Evolutionary conservation across 2,113 vertebrate species (phyloP), one percentile per base, ranked within the genome.

Genomic region (Sinosuthora webbiana): DNA sequence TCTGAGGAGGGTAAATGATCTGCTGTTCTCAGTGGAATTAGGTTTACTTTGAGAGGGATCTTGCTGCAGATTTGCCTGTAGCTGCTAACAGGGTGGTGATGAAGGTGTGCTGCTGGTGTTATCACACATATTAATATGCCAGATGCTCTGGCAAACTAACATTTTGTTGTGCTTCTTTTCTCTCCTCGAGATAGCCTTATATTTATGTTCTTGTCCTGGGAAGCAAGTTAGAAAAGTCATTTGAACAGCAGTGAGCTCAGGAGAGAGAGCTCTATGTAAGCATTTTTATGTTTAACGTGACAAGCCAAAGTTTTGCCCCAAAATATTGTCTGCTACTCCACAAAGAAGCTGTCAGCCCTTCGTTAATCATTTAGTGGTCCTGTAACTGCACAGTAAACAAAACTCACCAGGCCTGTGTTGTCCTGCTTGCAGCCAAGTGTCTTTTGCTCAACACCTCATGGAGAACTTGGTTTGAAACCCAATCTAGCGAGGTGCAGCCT

Each of bases 401-500:
- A 93, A 57, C 85, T 74, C 59, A 60, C 44, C 49, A 82, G 49
- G 24, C 49, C 65, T 82, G 47, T 68, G 87, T 81, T 94, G 44
- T 91, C 49, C 81, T 92, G 28, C 88, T 92, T 92, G 67, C 75
- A 76, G 67, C 70, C 74, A 83, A 1, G 83, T 94, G 67, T 82
- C 25, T 89, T 95, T 55, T 95, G 75, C 78, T 94, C 50, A 90
- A n/a, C 89, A 93, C 67, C 81, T 97, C 87, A 69, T 83, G 87
- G 87, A 91, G 93, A 95, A 83, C 74, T 76, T 87, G 87, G 81
- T 96, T 94, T 96, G 95, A 95, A 95, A 94, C 64, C 42, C 87
- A 93, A 49, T 93, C 87, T 87, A 52, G 53, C 3, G 16, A 96
- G 87, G 78, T 93, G 75, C 75, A 76, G 70, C 64, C 70, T 85